Percentiles rank a stretch among this genome's conserved stretches.
Conservation (phyloP, 2,797 vertebrate species). For the Chelon auratus region DNA sequence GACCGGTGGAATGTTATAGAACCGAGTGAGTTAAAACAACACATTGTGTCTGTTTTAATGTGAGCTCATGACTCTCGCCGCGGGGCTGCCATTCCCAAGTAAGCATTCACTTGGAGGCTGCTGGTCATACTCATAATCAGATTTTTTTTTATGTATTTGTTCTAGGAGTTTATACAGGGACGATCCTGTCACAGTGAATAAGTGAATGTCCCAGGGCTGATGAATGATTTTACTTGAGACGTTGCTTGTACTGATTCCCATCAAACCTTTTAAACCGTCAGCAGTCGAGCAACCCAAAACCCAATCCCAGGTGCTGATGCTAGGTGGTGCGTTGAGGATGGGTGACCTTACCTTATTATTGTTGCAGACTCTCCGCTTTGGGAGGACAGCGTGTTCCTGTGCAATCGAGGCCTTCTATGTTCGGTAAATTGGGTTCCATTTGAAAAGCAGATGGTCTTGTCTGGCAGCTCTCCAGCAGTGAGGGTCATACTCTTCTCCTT, state of each 20-base stretch:
- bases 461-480: constrained; percentile 48
- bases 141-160: constrained; percentile 49
- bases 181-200: constrained; percentile 40
- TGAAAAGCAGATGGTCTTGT: constrained; percentile 70
- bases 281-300: constrained; percentile 23
- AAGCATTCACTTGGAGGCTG: constrained; percentile 39
- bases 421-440: constrained; percentile 54
- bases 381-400: constrained; percentile 28
- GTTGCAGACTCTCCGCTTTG: constrained; percentile 16
- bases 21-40: constrained; percentile 67
- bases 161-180: constrained; percentile 9
- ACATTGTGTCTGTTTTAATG: constrained; percentile 65
- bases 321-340: constrained; percentile 19
- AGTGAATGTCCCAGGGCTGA: constrained; percentile 15
- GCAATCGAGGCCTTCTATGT: constrained; percentile 34
- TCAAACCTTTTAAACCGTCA: constrained; percentile 51
- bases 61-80: constrained; percentile 66
- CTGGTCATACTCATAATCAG: constrained; percentile 22
- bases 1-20: constrained; percentile 57
- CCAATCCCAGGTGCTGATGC: constrained; percentile 32
- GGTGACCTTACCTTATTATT: constrained; percentile 22
- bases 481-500: constrained; percentile 12
- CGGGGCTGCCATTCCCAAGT: constrained; percentile 57
- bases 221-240: constrained; percentile 45
- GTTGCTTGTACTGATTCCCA: constrained; percentile 7